These are phyloP conservation scores for Eumeta japonica DNA, from an alignment of 1,140 invertebrate genomes.

Conservation along the genomic window DNA sequence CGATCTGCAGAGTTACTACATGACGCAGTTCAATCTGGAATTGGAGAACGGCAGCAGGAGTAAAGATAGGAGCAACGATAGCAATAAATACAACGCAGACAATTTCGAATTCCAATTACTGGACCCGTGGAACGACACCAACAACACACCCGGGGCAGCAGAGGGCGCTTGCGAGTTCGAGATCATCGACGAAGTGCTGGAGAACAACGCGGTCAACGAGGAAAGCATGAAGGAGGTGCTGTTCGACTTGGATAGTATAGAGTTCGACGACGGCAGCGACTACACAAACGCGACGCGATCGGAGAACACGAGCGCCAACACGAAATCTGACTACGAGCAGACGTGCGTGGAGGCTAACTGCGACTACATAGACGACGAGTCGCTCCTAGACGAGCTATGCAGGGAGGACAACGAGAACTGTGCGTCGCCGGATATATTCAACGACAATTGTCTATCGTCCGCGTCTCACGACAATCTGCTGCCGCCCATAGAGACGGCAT, in stretches of 20 bases:
- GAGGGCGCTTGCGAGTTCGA: too few relatives aligned
- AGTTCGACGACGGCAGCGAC: too few relatives aligned
- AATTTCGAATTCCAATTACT: constrained; percentile 47
- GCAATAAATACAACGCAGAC: constrained; percentile 41
- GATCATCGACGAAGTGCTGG: constrained; percentile 38
- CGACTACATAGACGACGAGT: constrained; percentile 49
- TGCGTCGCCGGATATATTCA: constrained; percentile 38
- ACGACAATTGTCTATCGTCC: constrained; percentile 36
- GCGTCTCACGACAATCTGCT: constrained; percentile 32
- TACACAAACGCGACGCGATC: background rate
- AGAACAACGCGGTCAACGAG: constrained; percentile 34
- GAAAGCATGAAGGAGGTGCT: constrained; percentile 48
- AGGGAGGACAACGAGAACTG: constrained; percentile 39
- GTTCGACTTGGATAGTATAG: constrained; percentile 43
- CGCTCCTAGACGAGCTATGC: constrained; percentile 42
- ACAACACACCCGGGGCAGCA: too few relatives aligned
- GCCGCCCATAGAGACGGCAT: constrained; percentile 52
- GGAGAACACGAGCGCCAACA: background rate
- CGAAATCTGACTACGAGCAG: too few relatives aligned
- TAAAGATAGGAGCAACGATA: constrained; percentile 25
- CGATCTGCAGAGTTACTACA: constrained; percentile 47
- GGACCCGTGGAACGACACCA: constrained; percentile 24
- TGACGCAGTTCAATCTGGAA: constrained; percentile 50
- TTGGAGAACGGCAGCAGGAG: constrained; percentile 35
- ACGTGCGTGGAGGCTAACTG: constrained; percentile 25